phyloP scores from a whole-genome alignment of 2,797 vertebrate species.

The Nyctibius grandis region DNA sequence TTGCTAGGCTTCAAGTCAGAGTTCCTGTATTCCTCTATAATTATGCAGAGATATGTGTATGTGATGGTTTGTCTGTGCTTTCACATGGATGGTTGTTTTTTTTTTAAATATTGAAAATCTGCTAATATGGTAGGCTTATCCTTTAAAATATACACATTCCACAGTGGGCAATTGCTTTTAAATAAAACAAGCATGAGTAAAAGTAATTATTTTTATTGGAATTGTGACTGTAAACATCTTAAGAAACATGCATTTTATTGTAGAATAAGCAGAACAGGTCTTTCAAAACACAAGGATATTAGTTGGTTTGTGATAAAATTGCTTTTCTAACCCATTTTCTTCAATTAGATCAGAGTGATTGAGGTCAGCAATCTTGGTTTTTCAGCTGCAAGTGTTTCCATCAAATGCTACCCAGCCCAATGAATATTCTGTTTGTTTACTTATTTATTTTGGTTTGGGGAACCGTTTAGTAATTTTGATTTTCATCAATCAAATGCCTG shows the following conservation, averaged over 20 bases:
- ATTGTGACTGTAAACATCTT: not conserved
- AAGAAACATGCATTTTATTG: not conserved
- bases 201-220: not conserved
- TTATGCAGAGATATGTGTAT: conserved; percentile 62
- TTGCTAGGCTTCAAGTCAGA: conserved; percentile 77
- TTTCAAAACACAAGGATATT: not conserved
- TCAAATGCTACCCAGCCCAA: not conserved
- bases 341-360: not conserved
- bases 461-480: not conserved
- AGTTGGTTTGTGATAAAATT: not conserved
- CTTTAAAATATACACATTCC: not conserved
- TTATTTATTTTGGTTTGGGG: not conserved
- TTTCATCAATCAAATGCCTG: not conserved
- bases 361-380: not conserved
- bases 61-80: conserved; percentile 62
- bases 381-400: not conserved
- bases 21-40: conserved; percentile 70
- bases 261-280: not conserved
- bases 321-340: not conserved
- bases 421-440: conserved; percentile 18
- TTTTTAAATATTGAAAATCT: not conserved
- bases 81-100: conserved; percentile 34
- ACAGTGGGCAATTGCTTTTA: not conserved
- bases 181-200: not conserved
- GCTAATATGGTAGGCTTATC: not conserved